Percentiles rank a stretch among this genome's conserved stretches.
These are phyloP conservation scores for Clostera curtula DNA, from an alignment of 2,888 invertebrate genomes.

Conservation along the genomic window DNA sequence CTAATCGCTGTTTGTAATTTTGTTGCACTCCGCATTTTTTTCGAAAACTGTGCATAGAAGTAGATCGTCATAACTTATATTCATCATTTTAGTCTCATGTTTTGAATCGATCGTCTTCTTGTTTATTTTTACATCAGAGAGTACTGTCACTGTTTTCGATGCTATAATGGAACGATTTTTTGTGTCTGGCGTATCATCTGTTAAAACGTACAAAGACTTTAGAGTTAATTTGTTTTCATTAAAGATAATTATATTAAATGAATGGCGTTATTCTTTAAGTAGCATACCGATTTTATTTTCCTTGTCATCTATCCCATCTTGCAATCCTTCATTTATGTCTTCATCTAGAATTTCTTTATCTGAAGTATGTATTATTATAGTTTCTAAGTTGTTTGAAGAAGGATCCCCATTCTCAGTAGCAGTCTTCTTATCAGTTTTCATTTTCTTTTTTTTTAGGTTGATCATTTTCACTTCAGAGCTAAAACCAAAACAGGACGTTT, in stretches of 20 bases:
- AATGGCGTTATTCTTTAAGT: conserved; percentile 2
- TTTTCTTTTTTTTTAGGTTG: conserved; percentile 1
- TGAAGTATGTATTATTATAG: too few species aligned
- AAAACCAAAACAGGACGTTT: conserved; percentile 5
- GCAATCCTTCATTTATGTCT: conserved; percentile 1
- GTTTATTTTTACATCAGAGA: conserved; percentile 6
- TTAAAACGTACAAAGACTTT: not conserved
- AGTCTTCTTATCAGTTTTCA: conserved; percentile 1
- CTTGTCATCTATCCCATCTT: conserved; percentile 2
- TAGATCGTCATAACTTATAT: conserved; percentile 2
- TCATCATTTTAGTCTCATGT: conserved; percentile 7
- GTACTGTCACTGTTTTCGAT: conserved; percentile 5
- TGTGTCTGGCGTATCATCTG: not conserved
- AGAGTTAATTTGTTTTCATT: conserved; percentile 1
- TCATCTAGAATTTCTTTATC: conserved; percentile 1
- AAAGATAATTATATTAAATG: conserved; percentile 2
- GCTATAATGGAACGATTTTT: conserved; percentile 2
- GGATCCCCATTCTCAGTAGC: conserved; percentile 2
- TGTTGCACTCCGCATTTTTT: not conserved
- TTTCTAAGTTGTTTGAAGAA: conserved; percentile 3
- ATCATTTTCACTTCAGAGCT: conserved; percentile 1
- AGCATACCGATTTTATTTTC: conserved; percentile 2
- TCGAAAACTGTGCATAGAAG: not conserved
- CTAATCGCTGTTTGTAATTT: not conserved
- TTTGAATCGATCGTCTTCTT: conserved; percentile 5